Base-by-base conservation (phyloP, 2,888 invertebrate genomes). In the Zygogramma bicolorata region DNA sequence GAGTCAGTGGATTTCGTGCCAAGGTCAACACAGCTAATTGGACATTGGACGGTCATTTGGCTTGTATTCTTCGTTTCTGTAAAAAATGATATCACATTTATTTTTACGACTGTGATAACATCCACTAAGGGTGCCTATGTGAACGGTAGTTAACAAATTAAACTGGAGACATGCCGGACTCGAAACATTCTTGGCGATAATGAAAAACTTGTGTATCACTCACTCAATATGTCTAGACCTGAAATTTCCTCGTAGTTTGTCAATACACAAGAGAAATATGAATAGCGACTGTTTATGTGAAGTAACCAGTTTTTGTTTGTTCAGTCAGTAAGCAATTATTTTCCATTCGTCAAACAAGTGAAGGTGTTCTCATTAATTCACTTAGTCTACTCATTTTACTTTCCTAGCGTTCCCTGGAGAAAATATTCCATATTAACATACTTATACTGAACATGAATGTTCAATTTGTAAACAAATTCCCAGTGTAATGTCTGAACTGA, bases 351-450 rank as follows among this genome's bases (percentile, higher is more conserved):
- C 20, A 27, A 7, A 29, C 62, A 46, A 60, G 46, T 62, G 46
- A 62, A 62, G 25, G 62, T 25, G 62, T 62, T 62, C 46, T 25
- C 27, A 42, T 62, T 60, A 60, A 20, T n/a, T 42, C 42, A 53
- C 25, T 53, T 25, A 0, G 25, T 42, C 42, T 15, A 27, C 53
- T 53, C 61, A 29, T 25, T 62, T 62, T 42, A 62, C 62, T 62
- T 62, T 61, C 40, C 2, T 22, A 40, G 20, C 38, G 40, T 61
- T 61, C 18, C 29, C 42, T 29, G 15, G 27, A 62, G 25, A 29
- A 42, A 46, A n/a, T n/a, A n/a, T n/a, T n/a, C n/a, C n/a, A n/a
- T n/a, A n/a, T n/a, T n/a, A n/a, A n/a, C n/a, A n/a, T n/a, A 27
- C 3, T 25, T 6, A 27, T n/a, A 8, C 18, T 10, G 10, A 6